phyloP scores from a whole-genome alignment of 2,113 vertebrate genomes.

The Fukomys damarensis region DNA sequence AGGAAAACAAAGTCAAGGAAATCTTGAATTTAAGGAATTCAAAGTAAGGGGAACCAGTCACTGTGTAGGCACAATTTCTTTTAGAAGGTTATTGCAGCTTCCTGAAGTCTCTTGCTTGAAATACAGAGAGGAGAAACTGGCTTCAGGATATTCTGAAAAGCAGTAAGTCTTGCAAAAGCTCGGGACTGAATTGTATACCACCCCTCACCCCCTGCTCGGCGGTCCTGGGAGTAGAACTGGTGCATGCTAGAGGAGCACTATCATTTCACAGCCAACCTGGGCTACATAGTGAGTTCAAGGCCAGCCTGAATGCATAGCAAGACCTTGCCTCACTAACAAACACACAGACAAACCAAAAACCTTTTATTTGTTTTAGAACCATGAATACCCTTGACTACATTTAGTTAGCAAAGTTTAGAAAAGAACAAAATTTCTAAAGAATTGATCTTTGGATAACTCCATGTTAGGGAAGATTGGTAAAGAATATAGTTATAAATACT shows the following conservation, averaged over 20 bases:
- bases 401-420: slow-evolving; percentile 39
- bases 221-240: background rate
- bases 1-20: background rate
- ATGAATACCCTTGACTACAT: background rate
- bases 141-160: background rate
- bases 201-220: too few relatives aligned
- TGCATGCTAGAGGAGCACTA: too few relatives aligned
- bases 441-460: slow-evolving; percentile 13
- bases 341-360: background rate
- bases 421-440: slow-evolving; percentile 37
- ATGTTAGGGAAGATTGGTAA: slow-evolving; percentile 13
- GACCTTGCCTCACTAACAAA: background rate
- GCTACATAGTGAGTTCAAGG: background rate
- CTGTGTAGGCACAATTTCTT: background rate
- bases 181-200: background rate
- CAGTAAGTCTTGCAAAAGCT: background rate
- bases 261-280: background rate
- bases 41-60: background rate
- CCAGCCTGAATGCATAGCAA: background rate
- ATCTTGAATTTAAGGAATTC: background rate
- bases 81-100: background rate
- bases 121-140: background rate
- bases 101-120: background rate
- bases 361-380: slow-evolving; percentile 13
- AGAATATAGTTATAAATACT: background rate